Evolutionary conservation across 2,113 vertebrate species (phyloP).

Genomic region (Nothocercus nigrocapillus): DNA sequence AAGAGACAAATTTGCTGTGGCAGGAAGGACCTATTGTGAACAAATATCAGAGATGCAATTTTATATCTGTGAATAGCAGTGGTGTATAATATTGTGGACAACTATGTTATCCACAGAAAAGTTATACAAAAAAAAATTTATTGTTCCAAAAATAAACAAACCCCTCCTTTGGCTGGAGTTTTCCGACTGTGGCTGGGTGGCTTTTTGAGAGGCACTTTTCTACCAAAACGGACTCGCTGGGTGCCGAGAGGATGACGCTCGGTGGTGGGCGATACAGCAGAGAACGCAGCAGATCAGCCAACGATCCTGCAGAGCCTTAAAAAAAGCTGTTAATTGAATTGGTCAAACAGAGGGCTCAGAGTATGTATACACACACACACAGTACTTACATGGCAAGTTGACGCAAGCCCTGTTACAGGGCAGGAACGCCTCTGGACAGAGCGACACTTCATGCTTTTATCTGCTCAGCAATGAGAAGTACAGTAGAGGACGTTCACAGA

Average conservation of each 20-base stretch:
- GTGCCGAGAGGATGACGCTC: not conserved
- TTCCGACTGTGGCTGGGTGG: not conserved
- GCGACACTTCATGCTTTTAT: not conserved
- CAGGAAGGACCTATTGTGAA: not conserved
- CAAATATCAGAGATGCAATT: not conserved
- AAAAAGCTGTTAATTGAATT: not conserved
- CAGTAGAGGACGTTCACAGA: not conserved
- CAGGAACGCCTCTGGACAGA: not conserved
- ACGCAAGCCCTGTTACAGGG: not conserved
- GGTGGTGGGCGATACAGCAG: rapidly evolving
- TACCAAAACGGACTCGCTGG: not conserved
- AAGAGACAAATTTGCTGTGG: not conserved
- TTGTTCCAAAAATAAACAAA: not conserved
- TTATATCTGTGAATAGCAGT: not conserved
- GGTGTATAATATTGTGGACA: not conserved
- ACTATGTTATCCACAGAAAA: too few species aligned
- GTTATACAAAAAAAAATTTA: not conserved
- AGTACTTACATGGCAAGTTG: not conserved
- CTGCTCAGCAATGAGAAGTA: not conserved
- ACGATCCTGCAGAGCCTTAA: not conserved
- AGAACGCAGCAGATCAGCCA: not conserved
- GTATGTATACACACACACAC: too few species aligned
- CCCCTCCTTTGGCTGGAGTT: not conserved
- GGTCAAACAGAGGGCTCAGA: not conserved
- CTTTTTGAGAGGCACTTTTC: not conserved